Percentiles rank a stretch among this genome's conserved stretches.
Evolutionary conservation across 1,140 invertebrate species (phyloP).

Genomic region (Drosophila neocordata): DNA sequence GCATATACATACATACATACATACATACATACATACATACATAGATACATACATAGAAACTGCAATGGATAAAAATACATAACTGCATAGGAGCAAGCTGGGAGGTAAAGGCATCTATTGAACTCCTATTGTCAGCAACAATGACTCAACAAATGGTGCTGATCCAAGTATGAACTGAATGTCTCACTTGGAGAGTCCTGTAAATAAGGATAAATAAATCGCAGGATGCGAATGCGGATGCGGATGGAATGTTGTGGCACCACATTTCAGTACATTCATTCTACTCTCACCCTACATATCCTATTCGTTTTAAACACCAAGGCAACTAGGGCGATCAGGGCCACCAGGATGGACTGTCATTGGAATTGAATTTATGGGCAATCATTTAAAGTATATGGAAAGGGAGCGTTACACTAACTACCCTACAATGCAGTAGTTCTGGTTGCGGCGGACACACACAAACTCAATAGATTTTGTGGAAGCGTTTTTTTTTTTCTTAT

Average conservation of each 20-base stretch:
- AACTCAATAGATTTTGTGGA: too few species aligned
- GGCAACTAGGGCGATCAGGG: background rate
- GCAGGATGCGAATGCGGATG: slow-evolving; percentile 71
- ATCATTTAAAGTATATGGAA: background rate
- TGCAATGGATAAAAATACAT: slow-evolving; percentile 40
- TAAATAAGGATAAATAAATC: slow-evolving; percentile 72
- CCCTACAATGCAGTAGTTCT: too few species aligned
- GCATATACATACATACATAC: slow-evolving; percentile 22
- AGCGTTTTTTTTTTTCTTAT: too few species aligned
- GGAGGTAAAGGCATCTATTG: slow-evolving; percentile 59
- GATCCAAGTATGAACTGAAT: slow-evolving; percentile 21
- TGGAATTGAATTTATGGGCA: slow-evolving; percentile 32
- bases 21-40: background rate
- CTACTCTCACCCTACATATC: background rate
- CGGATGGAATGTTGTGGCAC: slow-evolving; percentile 28
- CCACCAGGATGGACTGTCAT: slow-evolving; percentile 23
- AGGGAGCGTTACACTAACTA: too few species aligned
- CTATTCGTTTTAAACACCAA: background rate
- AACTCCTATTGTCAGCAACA: slow-evolving; percentile 67
- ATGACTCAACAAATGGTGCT: slow-evolving; percentile 72
- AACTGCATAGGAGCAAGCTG: slow-evolving; percentile 47
- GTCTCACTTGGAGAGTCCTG: slow-evolving; percentile 38
- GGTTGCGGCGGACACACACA: too few species aligned
- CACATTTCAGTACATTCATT: slow-evolving; percentile 45
- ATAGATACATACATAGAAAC: slow-evolving; percentile 26